Base-by-base conservation (phyloP, 1,140 invertebrate species). In the Potamilus streckersoni region DNA sequence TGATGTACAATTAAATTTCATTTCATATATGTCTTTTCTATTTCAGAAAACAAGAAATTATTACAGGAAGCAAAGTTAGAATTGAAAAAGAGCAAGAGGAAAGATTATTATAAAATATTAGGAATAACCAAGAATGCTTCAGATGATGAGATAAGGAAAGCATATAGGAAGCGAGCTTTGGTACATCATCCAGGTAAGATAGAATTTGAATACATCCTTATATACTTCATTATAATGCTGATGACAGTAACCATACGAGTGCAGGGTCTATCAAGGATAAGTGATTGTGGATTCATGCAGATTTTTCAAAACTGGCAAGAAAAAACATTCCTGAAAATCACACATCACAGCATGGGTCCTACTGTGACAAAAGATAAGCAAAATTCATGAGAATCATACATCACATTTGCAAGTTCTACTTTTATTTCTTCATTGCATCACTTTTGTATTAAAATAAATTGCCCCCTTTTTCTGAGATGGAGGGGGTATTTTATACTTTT, bases 141-240 rank as follows among this genome's bases (percentile, higher is more conserved):
- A 65, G 97, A 98, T 78, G 97, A 99, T 84, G 97, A 99, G 84
- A 98, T 99, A 83, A 99, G 99, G 57, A 90, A 90, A 79, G 91
- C 90, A 1, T 99, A 99, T 88, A 93, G 97, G 78, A 99, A 99
- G 91, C 92, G 99, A 82, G 98, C 98, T 1, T 90, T 99, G 16
- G 97, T 97, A 87, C 99, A 97, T 90, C 98, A 99, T 92, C 98
- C 98, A 14, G 98, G 99, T 89, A 99, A 98, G 70, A 58, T 49
- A 69, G 56, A 55, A 6, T 19, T 69, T 23, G 49, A 23, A 66
- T 23, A 23, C 31, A 6, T 66, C 16, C 2, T 61, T 2, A 6
- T 4, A 6, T 61, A 4, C 17, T 13, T 61, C 3, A n/a, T n/a
- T n/a, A 4, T 23, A 61, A n/a, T 19, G 60, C 17, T 61, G 20